Percentiles rank a stretch among this genome's conserved stretches.
phyloP scores from a whole-genome alignment of 2,797 vertebrate genomes.

The Danionella dracula region DNA sequence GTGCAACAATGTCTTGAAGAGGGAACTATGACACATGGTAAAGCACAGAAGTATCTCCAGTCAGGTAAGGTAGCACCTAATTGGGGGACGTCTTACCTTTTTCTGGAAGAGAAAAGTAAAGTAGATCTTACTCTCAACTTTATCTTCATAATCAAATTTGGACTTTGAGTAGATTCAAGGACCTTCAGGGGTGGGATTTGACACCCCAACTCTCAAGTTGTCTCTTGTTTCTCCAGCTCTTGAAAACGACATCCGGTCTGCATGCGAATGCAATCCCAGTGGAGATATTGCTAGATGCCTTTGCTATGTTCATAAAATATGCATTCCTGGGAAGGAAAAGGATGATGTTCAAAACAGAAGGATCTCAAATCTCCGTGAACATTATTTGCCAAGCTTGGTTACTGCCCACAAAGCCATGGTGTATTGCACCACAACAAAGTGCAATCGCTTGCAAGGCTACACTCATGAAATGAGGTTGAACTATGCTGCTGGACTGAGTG shows the following conservation, averaged over 20 bases:
- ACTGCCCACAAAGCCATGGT: conserved; percentile 56
- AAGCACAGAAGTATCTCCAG: conserved; percentile 57
- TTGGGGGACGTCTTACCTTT: no score
- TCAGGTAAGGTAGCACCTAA: conserved; percentile 58
- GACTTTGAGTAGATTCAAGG: neutral
- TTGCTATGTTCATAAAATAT: conserved; percentile 69
- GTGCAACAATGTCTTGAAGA: conserved; percentile 57
- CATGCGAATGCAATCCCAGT: conserved; percentile 49
- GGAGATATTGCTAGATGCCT: conserved; percentile 57
- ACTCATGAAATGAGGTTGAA: conserved; percentile 54
- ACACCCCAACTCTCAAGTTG: no score
- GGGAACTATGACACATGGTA: conserved; percentile 53
- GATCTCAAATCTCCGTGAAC: conserved; percentile 61
- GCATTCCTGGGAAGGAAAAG: conserved; percentile 32
- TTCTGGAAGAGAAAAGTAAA: no score
- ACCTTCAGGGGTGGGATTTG: neutral
- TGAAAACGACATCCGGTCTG: conserved; percentile 67
- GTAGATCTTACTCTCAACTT: no score
- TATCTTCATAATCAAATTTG: no score
- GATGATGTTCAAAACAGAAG: conserved; percentile 26
- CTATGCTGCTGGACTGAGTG: conserved; percentile 63
- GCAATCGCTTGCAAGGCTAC: conserved; percentile 57
- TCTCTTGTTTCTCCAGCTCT: conserved; percentile 57
- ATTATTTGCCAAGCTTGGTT: conserved; percentile 63
- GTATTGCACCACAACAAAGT: conserved; percentile 61